These are phyloP conservation scores for Atractosteus spatula DNA, from an alignment of 2,113 vertebrate species.

Conservation along the genomic window DNA sequence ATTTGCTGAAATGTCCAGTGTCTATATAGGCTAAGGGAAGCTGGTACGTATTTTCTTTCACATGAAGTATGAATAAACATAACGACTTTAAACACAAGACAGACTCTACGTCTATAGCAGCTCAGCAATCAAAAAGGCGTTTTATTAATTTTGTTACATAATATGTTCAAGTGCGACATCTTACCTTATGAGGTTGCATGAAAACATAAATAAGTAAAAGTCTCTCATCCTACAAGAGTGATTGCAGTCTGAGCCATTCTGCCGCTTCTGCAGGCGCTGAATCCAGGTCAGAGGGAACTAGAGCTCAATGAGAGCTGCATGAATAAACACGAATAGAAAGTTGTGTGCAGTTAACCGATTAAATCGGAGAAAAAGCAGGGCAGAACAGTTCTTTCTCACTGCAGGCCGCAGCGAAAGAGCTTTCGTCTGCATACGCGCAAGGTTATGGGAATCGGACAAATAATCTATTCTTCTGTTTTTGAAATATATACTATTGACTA, in stretches of 20 bases:
- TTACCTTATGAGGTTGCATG: conserved; percentile 34
- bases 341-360: conserved; percentile 91
- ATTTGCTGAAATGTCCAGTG: too few relatives aligned
- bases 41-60: conserved; percentile 19
- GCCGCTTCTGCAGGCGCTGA: conserved; percentile 44
- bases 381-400: conserved; percentile 58
- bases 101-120: too few relatives aligned
- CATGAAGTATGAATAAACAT: conserved; percentile 1
- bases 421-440: conserved; percentile 35
- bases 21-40: too few relatives aligned
- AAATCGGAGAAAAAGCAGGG: conserved; percentile 80
- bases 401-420: conserved; percentile 49
- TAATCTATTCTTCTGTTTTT: conserved; percentile 46
- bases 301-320: conserved; percentile 86
- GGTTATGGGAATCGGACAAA: conserved; percentile 51
- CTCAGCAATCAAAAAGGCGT: too few relatives aligned
- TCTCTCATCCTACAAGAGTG: conserved; percentile 38
- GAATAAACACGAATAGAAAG: conserved; percentile 95
- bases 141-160: neutral
- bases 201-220: conserved; percentile 31
- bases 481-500: conserved; percentile 37
- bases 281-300: conserved; percentile 65
- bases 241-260: conserved; percentile 35
- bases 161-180: conserved; percentile 32
- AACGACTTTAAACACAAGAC: too few relatives aligned